These are phyloP conservation scores for Columba livia DNA, from an alignment of 2,113 vertebrate genomes.

Conservation along the genomic window DNA sequence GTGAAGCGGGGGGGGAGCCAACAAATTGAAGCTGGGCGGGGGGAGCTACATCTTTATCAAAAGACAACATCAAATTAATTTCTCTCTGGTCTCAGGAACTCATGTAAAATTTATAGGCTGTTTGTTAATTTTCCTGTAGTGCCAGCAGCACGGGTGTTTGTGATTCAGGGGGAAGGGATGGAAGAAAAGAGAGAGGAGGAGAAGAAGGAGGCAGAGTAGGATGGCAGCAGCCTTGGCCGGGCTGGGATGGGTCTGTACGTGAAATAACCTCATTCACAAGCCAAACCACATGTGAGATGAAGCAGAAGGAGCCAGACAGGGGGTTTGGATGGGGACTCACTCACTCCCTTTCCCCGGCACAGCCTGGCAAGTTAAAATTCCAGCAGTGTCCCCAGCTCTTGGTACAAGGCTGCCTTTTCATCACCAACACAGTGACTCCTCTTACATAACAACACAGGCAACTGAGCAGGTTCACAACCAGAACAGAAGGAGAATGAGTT, in stretches of 20 bases:
- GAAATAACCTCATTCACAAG: conserved; percentile 25
- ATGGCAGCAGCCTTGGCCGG: background rate
- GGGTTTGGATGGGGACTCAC: conserved; percentile 53
- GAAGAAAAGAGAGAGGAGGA: background rate
- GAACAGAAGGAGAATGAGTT: conserved; percentile 10
- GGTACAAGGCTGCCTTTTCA: conserved; percentile 63
- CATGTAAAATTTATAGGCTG: conserved; percentile 80
- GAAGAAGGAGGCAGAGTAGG: background rate
- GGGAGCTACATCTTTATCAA: conserved; percentile 75
- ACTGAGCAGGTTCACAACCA: conserved; percentile 33
- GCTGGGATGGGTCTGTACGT: background rate
- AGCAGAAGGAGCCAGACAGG: conserved; percentile 59
- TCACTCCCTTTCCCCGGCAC: background rate
- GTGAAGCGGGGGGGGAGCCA: background rate
- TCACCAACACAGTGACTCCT: conserved; percentile 54
- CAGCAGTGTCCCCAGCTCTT: background rate
- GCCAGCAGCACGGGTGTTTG: conserved; percentile 33
- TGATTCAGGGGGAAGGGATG: background rate
- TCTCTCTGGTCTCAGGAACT: conserved; percentile 66
- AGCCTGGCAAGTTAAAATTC: conserved; percentile 65
- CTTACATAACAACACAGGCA: conserved; percentile 61
- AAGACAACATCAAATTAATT: conserved; percentile 81
- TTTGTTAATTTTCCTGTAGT: conserved; percentile 75
- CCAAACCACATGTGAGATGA: background rate
- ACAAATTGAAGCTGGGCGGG: conserved; percentile 37